A percentile compares a stretch with the other conserved stretches of the same genome.
Conservation (phyloP, 2,797 vertebrate genomes). For the Acanthopagrus latus region DNA sequence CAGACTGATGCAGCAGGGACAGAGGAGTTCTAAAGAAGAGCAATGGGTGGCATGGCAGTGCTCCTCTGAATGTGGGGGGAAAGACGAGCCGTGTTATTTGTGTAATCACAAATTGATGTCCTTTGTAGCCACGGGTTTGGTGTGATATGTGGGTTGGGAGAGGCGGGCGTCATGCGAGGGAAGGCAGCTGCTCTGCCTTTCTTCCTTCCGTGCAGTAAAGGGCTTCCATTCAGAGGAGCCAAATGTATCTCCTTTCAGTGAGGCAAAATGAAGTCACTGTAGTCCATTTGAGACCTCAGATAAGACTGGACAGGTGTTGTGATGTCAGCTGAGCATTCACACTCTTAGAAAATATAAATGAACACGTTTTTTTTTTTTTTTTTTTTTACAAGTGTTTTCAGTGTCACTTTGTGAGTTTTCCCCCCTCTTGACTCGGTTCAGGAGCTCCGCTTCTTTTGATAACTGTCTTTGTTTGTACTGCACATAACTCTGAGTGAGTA, state of each 20-base stretch:
- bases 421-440: constrained; percentile 19
- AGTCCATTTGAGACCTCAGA: constrained; percentile 61
- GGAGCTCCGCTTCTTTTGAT: constrained; percentile 18
- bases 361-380: constrained; percentile 29
- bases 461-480: constrained; percentile 31
- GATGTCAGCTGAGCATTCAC: constrained; percentile 45
- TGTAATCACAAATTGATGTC: constrained; percentile 74
- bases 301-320: constrained; percentile 71
- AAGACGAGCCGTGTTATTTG: constrained; percentile 61
- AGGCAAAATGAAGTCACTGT: constrained; percentile 61
- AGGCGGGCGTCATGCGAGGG: constrained; percentile 61
- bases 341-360: constrained; percentile 17
- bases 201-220: constrained; percentile 56
- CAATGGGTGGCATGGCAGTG: constrained; percentile 48
- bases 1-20: constrained; percentile 51
- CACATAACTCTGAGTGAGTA: constrained; percentile 16
- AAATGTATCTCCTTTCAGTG: constrained; percentile 71
- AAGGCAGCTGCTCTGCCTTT: constrained; percentile 75
- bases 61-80: constrained; percentile 50
- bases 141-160: constrained; percentile 64
- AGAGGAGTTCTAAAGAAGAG: constrained; percentile 56
- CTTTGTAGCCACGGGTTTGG: constrained; percentile 65
- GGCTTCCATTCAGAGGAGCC: constrained; percentile 69
- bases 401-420: constrained; percentile 19
- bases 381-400: constrained; percentile 12